These are phyloP conservation scores for Trigoniulus corallinus DNA, from an alignment of 1,140 invertebrate genomes.

Conservation along the genomic window DNA sequence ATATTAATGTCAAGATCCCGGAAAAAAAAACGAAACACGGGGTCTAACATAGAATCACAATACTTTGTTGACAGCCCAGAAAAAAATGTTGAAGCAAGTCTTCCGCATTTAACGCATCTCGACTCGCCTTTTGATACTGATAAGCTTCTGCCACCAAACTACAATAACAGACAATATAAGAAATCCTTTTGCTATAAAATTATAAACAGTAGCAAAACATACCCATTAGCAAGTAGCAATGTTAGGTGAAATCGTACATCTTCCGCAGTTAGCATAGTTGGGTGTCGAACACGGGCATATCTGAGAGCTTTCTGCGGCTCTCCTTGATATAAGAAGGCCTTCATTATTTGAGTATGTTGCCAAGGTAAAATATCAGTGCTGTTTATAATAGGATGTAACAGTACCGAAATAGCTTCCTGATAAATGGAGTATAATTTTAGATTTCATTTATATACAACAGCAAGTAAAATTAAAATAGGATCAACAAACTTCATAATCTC, in stretches of 20 bases:
- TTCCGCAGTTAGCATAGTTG: conserved; percentile 30
- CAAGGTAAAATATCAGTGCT: conserved; percentile 32
- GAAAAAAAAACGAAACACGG: conserved; percentile 1
- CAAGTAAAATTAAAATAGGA: background rate
- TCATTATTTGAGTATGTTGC: conserved; percentile 38
- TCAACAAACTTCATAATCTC: conserved; percentile 36
- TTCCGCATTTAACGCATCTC: conserved; percentile 20
- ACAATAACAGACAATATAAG: conserved; percentile 8
- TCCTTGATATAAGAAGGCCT: conserved; percentile 34
- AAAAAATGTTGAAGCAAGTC: conserved; percentile 30
- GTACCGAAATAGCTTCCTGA: conserved; percentile 24
- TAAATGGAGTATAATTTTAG: conserved; percentile 6
- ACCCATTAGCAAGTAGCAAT: conserved; percentile 37
- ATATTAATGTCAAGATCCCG: background rate
- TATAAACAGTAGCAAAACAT: conserved; percentile 9
- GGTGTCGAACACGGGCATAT: conserved; percentile 32
- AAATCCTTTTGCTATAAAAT: background rate
- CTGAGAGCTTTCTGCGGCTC: conserved; percentile 34
- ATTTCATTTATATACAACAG: background rate
- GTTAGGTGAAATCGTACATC: conserved; percentile 33
- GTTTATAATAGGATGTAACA: conserved; percentile 29
- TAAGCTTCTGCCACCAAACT: conserved; percentile 37
- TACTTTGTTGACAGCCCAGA: conserved; percentile 8
- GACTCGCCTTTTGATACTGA: conserved; percentile 30
- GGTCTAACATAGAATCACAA: background rate